Evolutionary conservation across 2,888 invertebrate genomes (phyloP).

Genomic region (Ypsolopha sequella): DNA sequence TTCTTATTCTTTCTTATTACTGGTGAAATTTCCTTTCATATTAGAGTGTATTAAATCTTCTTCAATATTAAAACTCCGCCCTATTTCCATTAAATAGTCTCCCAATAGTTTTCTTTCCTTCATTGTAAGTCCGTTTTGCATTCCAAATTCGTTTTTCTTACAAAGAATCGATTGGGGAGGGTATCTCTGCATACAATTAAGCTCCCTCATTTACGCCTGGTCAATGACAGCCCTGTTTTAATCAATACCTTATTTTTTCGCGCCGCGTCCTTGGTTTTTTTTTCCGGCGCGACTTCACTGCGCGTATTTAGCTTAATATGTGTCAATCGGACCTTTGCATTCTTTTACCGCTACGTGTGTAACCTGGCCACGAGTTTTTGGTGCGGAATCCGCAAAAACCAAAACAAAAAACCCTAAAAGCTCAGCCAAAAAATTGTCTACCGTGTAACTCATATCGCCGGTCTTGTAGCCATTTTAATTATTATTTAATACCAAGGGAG

Average conservation of each 20-base stretch:
- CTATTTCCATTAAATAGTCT: not conserved
- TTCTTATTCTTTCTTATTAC: not conserved
- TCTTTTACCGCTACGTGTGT: constrained; percentile 19
- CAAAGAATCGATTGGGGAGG: constrained; percentile 37
- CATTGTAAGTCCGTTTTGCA: not conserved
- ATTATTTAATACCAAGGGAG: constrained; percentile 70
- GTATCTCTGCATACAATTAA: constrained; percentile 64
- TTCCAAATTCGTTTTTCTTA: constrained; percentile 10
- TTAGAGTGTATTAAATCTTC: too few relatives aligned
- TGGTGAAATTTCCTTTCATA: not conserved
- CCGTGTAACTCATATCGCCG: constrained; percentile 63
- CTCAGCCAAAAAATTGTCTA: constrained; percentile 67
- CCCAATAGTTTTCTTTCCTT: not conserved
- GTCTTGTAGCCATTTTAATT: constrained; percentile 71
- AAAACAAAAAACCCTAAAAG: constrained; percentile 58
- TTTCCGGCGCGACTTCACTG: constrained; percentile 66
- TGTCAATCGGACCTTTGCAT: constrained; percentile 50
- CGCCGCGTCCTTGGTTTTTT: constrained; percentile 67
- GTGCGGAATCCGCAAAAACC: constrained; percentile 54
- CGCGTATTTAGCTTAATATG: constrained; percentile 62
- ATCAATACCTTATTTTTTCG: constrained; percentile 70
- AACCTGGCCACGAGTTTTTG: constrained; percentile 40
- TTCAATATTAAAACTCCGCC: not conserved
- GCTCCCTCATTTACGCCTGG: constrained; percentile 69
- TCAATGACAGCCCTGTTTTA: constrained; percentile 69